Evolutionary conservation across 2,888 invertebrate species (phyloP).

Genomic region (Macrosoma leucophasiata): DNA sequence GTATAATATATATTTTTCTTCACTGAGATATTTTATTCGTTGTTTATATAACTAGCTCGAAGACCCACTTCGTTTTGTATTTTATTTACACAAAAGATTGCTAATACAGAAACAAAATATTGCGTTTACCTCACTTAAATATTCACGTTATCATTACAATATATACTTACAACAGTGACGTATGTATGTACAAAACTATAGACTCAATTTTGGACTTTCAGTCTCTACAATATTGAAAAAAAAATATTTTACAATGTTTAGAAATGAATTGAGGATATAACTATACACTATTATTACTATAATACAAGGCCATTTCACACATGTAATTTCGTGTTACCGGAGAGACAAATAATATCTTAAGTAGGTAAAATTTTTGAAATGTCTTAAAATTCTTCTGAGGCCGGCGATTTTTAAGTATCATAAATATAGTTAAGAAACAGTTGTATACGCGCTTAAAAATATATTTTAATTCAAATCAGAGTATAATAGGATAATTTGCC

Average conservation of each 20-base stretch:
- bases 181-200: constrained; percentile 71
- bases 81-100: constrained; percentile 57
- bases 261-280: constrained; percentile 47
- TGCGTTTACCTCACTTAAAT: constrained; percentile 68
- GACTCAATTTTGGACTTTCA: constrained; percentile 75
- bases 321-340: constrained; percentile 32
- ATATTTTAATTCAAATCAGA: no score
- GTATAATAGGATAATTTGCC: no score
- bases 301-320: constrained; percentile 59
- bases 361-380: no score
- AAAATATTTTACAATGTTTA: constrained; percentile 53
- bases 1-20: no score
- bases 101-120: constrained; percentile 72
- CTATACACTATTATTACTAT: constrained; percentile 54
- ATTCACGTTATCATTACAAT: constrained; percentile 60
- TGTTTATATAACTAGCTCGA: constrained; percentile 42
- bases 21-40: constrained; percentile 31
- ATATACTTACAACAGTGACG: constrained; percentile 70
- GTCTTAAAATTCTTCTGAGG: no score
- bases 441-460: no score
- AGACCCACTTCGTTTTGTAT: no score
- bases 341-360: no score
- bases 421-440: no score
- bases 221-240: constrained; percentile 66
- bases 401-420: no score